Conservation (phyloP, 35 echinoderm and acorn worm species). For the Eucidaris tribuloides region DNA sequence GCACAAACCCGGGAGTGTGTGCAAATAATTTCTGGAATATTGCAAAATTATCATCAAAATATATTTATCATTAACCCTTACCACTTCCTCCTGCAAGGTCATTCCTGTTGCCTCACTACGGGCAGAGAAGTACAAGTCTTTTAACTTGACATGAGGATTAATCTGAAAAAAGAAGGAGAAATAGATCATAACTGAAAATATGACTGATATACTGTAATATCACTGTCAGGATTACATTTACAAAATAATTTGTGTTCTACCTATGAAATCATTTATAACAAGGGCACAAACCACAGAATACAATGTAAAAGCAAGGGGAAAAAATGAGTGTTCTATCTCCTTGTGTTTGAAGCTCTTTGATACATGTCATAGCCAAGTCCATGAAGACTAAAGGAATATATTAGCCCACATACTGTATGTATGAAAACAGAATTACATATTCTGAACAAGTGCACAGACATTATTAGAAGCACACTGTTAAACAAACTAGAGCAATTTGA, state of each 20-base stretch:
- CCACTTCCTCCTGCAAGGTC: not conserved
- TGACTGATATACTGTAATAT: not conserved
- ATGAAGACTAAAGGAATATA: too few relatives aligned
- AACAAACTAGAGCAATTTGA: too few relatives aligned
- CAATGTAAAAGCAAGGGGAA: not conserved
- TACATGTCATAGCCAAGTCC: too few relatives aligned
- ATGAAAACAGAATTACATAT: too few relatives aligned
- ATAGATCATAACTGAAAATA: not conserved
- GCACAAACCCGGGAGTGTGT: too few relatives aligned
- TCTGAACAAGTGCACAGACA: too few relatives aligned
- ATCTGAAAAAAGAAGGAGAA: slow-evolving; percentile 34
- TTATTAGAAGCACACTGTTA: too few relatives aligned
- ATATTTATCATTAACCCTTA: not conserved
- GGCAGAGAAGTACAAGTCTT: slow-evolving; percentile 48
- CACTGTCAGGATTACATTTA: not conserved
- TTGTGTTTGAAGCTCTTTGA: too few relatives aligned
- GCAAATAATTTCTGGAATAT: not conserved
- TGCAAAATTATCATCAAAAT: not conserved
- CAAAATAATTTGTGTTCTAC: not conserved
- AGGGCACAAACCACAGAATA: too few relatives aligned
- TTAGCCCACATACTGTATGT: too few relatives aligned
- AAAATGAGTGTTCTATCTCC: not conserved
- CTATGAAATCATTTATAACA: not conserved
- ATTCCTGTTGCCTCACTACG: slow-evolving; percentile 29
- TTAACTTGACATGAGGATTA: slow-evolving; percentile 16